Evolutionary conservation across 2,888 invertebrate species (phyloP), one percentile per base, ranked within the genome.

Genomic region (Diaperis boleti): DNA sequence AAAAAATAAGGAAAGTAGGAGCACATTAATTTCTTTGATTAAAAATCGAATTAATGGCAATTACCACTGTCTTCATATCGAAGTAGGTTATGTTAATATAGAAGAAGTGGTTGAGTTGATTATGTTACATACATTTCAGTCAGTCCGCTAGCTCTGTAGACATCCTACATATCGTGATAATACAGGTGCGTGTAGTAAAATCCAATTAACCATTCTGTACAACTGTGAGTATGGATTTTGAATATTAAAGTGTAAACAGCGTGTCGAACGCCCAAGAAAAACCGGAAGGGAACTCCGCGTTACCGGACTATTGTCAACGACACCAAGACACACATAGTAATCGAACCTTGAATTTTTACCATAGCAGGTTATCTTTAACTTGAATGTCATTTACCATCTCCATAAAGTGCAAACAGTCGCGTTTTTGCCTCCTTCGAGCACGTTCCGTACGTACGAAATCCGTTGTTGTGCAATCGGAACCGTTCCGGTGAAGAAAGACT

Each of bases 401-500:
- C 26, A 26, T 5, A 26, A 26, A 26, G 26, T 26, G 26, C 26
- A 5, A 26, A 5, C 26, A 26, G 26, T 26, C n/a, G 8, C 26
- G n/a, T 26, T 26, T 22, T 20, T 22, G 5, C 22, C 10, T 44
- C n/a, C 18, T 44, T 26, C 17, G 26, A 7, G 15, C 26, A 15
- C 41, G 22, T 44, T 26, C 22, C 45, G 6, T 41, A n/a, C 31
- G 6, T 14, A 11, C 41, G n/a, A 15, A 47, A 49, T 18, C 13
- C 33, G 31, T 8, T 50, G 26, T 31, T 47, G 44, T 33, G 33
- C 41, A 56, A 62, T 56, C 41, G 41, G 47, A 31, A 47, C 47
- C 17, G 61, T 61, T 49, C 49, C 44, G 56, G 50, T 50, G 26
- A 44, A 10, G 56, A 42, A 57, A 62, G 44, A 49, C 39, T 15